Base-by-base conservation (phyloP, 53 echinoderm and acorn worm genomes). In the Mesocentrotus franciscanus region DNA sequence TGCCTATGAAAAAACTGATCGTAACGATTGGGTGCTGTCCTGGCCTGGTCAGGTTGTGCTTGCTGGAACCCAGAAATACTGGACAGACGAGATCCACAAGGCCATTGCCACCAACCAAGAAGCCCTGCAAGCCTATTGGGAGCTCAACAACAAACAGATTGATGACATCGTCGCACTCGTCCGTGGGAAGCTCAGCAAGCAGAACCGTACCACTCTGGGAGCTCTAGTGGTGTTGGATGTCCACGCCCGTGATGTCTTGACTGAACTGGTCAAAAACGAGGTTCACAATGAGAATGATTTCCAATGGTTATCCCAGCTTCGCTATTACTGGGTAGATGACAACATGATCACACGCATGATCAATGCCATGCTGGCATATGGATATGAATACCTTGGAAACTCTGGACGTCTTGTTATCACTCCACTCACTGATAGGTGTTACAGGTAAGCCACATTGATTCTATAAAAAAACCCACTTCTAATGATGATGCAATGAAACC, bases 41-140 rank as follows among this genome's bases (percentile, higher is more conserved):
- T 99, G 99, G 99, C 98, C 97, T 11, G 99, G 99, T 71, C 99
- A 99, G 84, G 99, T 98, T 3, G 99, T 99, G 1, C 95, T 99
- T 1, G 96, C 96, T 90, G 97, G 96, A 92, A 97, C 99, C 56
- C 99, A 98, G 92, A 97, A 97, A 75, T 98, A 97, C 97, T 99
- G 99, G 99, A 99, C 99, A 55, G 96, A 95, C 35, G 97, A 98
- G 85, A 99, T 99, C 92, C 99, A 99, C 97, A 96, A 91, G 74
- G 97, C 97, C 87, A 97, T 99, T 78, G 93, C 93, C 32, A 93
- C 95, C n/a, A 97, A 98, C 81, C 99, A 96, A 27, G 94, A 97
- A 75, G 96, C 97, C 42, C 96, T 99, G 42, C 96, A 96, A 36
- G 98, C 87, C 94, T 99, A 98, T 92, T 96, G 97, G 34, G 90